Base-by-base conservation (phyloP, 1,140 invertebrate genomes). In the Drosophila ficusphila region DNA sequence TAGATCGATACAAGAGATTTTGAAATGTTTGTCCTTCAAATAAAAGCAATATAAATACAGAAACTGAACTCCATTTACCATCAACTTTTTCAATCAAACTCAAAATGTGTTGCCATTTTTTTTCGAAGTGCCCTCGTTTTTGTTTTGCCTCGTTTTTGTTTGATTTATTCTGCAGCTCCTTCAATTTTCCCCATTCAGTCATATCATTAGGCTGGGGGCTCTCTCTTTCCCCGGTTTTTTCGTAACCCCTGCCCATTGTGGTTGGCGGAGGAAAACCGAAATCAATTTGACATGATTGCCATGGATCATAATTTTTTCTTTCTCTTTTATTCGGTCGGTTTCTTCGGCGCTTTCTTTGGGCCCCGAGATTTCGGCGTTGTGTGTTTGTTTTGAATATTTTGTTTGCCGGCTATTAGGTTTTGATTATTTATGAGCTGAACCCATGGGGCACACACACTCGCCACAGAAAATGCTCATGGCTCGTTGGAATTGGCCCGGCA, bases 261-360 rank as follows among this genome's bases (percentile, higher is more conserved):
- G 64, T 62, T 56, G 19, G 64, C 41, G 47, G 23, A 44, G 31
- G 41, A 44, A 36, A 44, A 34, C 41, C 61, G 49, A 82, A 82
- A 82, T 83, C 75, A 85, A 83, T 83, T 83, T 85, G 79, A 83
- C 79, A 83, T 83, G 79, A 83, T 83, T 83, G 79, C 75, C 64
- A 67, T 71, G 73, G 79, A 83, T 85, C 79, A 83, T 85, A 85
- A 83, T 79, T 85, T 71, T 65, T 39, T 65, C 31, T 53, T 23
- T 57, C 52, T 62, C 34, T 25, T 33, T 31, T 71, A 49, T 53
- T 49, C 44, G 23, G 38, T 38, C 21, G 23, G 31, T 52, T 62
- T 64, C 18, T 39, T 31, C 31, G 36, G 3, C 38, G 42, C 64
- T 56, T 48, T 65, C 42, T 52, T 49, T 18, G 44, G 34, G 11